These are phyloP conservation scores for Acanthosepion pharaonis DNA, from an alignment of 2,888 invertebrate genomes.

Conservation along the genomic window DNA sequence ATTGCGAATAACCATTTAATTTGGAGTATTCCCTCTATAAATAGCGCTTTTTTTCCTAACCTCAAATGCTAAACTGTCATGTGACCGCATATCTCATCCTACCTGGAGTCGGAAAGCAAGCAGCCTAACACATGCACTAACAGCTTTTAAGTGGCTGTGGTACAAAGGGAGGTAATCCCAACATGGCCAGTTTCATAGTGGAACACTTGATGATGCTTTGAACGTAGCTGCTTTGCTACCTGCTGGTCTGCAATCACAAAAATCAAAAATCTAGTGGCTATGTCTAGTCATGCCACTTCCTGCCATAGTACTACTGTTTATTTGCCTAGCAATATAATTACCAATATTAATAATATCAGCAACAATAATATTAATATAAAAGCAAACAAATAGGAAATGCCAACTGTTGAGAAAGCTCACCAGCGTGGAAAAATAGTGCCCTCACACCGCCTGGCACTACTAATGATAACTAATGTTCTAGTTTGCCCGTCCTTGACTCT, in stretches of 20 bases:
- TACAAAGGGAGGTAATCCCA: not conserved
- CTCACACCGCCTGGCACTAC: conserved; percentile 14
- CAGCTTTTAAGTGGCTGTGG: not conserved
- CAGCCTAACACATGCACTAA: not conserved
- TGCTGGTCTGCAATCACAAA: not conserved
- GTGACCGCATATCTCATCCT: not conserved
- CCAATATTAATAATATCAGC: not conserved
- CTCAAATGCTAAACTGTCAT: not conserved
- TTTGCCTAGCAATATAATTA: not conserved
- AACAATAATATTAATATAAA: not conserved
- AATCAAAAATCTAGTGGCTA: not conserved
- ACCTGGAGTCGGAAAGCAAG: conserved; percentile 33
- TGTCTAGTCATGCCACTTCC: not conserved
- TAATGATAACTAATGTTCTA: conserved; percentile 1
- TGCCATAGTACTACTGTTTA: not conserved
- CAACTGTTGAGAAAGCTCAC: conserved; percentile 20
- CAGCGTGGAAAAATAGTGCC: conserved; percentile 16
- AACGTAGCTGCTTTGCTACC: not conserved
- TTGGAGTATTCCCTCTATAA: not conserved
- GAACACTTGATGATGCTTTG: not conserved
- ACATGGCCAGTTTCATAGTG: conserved; percentile 33
- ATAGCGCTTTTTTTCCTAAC: not conserved
- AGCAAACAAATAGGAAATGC: not conserved
- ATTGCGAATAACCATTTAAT: not conserved
- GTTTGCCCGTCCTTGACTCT: conserved; percentile 11